These are phyloP conservation scores for Lytechinus variegatus DNA, from an alignment of 35 echinoderm and acorn worm species.

Conservation along the genomic window DNA sequence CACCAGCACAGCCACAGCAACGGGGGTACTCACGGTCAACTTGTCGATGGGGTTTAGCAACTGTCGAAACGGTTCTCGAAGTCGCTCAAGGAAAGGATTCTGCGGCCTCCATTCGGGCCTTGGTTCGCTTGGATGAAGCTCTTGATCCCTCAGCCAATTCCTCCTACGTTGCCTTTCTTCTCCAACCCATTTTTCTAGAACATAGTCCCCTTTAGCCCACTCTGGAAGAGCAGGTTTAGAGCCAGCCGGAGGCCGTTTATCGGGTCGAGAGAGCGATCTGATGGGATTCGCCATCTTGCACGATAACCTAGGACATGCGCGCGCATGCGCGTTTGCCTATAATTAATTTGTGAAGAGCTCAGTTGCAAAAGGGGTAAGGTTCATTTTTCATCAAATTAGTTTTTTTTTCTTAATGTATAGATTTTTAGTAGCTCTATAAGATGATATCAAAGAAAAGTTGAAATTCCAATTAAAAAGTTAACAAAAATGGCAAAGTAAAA, in stretches of 20 bases:
- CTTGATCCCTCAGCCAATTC: constrained; percentile 83
- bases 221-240: constrained; percentile 72
- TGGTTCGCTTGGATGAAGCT: constrained; percentile 76
- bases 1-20: no score
- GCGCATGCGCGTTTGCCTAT: no score
- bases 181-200: constrained; percentile 85
- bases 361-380: no score
- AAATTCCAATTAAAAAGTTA: no score
- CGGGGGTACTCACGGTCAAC: constrained; percentile 56
- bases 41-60: constrained; percentile 63
- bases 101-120: constrained; percentile 20
- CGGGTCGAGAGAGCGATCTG: constrained; percentile 60
- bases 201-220: constrained; percentile 91
- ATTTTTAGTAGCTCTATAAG: no score
- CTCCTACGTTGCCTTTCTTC: constrained; percentile 88
- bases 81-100: constrained; percentile 53
- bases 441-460: no score
- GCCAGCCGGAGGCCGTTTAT: constrained; percentile 84
- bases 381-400: no score
- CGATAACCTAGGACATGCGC: no score
- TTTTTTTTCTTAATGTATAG: no score
- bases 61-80: constrained; percentile 61
- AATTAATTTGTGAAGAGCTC: no score
- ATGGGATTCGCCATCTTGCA: constrained; percentile 69
- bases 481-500: no score